Percentiles rank a stretch among this genome's conserved stretches.
Conservation (phyloP, 2,797 vertebrate species). For the Centropyge bicolor region DNA sequence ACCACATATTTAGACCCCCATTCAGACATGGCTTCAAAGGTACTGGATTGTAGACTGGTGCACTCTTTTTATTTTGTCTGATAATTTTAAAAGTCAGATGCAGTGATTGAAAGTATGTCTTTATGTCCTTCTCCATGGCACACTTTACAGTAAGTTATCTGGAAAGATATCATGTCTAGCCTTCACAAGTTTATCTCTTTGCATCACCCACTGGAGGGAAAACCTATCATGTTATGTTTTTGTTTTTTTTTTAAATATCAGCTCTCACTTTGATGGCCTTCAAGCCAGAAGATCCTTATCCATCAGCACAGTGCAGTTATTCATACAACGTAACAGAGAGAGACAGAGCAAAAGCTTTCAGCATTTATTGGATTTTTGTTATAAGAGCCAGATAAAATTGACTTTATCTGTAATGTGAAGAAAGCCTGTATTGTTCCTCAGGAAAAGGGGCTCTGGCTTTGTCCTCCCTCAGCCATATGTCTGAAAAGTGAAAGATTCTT, state of each 20-base stretch:
- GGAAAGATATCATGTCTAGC: not conserved
- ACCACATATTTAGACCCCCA: not conserved
- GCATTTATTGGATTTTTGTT: slow-evolving; percentile 45
- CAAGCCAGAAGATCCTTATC: slow-evolving; percentile 37
- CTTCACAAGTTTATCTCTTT: slow-evolving; percentile 11
- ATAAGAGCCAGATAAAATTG: slow-evolving; percentile 45
- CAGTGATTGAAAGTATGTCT: not conserved
- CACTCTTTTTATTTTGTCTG: not conserved
- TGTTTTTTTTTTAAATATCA: not conserved
- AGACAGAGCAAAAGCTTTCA: slow-evolving; percentile 23
- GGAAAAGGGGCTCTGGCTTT: slow-evolving; percentile 14
- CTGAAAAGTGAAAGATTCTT: slow-evolving; percentile 59
- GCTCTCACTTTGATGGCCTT: slow-evolving; percentile 6
- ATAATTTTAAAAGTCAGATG: too few species aligned
- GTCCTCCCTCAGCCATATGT: slow-evolving; percentile 21
- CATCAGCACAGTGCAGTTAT: slow-evolving; percentile 13
- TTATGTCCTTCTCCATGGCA: not conserved
- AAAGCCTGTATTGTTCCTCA: slow-evolving; percentile 22
- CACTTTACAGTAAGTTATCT: not conserved
- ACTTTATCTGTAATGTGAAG: slow-evolving; percentile 50
- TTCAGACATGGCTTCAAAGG: not conserved
- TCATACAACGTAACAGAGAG: slow-evolving; percentile 17
- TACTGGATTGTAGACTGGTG: not conserved
- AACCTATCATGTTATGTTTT: not conserved
- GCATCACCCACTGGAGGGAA: not conserved